Evolutionary conservation across 2,888 invertebrate species (phyloP).

Genomic region (Tuberolachnus salignus): DNA sequence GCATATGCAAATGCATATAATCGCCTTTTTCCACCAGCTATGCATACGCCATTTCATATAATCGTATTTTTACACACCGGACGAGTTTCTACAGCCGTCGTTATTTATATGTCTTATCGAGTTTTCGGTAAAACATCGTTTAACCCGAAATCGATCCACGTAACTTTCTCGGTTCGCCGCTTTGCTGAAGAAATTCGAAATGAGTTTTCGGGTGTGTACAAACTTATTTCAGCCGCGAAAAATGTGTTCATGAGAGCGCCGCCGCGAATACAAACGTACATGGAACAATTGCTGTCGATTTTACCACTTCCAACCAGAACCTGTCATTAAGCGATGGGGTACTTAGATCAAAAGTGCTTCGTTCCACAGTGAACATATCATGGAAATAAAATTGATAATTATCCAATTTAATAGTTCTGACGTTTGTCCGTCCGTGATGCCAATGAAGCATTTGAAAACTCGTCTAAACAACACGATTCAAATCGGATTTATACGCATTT

Average conservation of each 20-base stretch:
- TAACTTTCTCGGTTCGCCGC: not conserved
- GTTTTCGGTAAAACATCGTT: conserved; percentile 17
- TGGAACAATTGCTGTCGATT: not conserved
- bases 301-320: conserved; percentile 5
- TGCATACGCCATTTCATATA: not conserved
- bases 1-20: too few relatives aligned
- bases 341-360: conserved; percentile 3
- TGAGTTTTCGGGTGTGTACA: too few relatives aligned
- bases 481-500: not conserved
- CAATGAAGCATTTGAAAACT: conserved; percentile 6
- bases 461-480: conserved; percentile 8
- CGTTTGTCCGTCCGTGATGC: not conserved
- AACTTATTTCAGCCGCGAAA: too few relatives aligned
- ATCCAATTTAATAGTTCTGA: not conserved
- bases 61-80: not conserved
- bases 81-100: not conserved
- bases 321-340: not conserved
- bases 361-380: conserved; percentile 11
- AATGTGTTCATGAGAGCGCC: not conserved
- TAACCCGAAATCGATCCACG: conserved; percentile 1
- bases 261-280: not conserved
- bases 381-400: not conserved
- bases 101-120: conserved; percentile 26
- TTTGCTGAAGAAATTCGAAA: too few relatives aligned
- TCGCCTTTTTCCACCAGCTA: not conserved